Evolutionary conservation across 2,797 vertebrate genomes (phyloP).

Genomic region (Macrochelys suwanniensis): DNA sequence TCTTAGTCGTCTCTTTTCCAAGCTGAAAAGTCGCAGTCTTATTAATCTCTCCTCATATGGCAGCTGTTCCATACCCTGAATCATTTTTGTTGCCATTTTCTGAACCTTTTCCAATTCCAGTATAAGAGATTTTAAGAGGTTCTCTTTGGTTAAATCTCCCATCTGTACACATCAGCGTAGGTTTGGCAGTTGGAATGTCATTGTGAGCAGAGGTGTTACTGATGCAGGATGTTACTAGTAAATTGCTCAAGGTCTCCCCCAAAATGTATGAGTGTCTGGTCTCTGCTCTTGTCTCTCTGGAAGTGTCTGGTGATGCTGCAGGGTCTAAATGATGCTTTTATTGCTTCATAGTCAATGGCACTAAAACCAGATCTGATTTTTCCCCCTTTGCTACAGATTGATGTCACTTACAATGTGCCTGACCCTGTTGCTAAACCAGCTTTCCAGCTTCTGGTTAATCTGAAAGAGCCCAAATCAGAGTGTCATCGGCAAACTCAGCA

Average conservation of each 20-base stretch:
- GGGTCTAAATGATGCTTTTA: background rate
- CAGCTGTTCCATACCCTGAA: no score
- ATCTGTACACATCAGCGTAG: background rate
- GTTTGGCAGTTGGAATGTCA: background rate
- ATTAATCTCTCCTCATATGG: no score
- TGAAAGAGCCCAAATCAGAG: constrained; percentile 89
- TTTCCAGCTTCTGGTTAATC: constrained; percentile 91
- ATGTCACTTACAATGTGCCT: constrained; percentile 93
- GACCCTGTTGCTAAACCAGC: constrained; percentile 92
- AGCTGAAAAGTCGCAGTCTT: no score
- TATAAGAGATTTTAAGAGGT: background rate
- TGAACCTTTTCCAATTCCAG: no score
- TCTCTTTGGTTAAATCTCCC: background rate
- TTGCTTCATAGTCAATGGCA: background rate
- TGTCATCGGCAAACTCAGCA: constrained; percentile 52
- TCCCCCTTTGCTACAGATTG: constrained; percentile 81
- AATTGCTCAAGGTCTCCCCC: background rate
- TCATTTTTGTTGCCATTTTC: no score
- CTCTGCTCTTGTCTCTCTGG: background rate
- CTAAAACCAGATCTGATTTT: background rate
- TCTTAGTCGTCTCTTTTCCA: no score
- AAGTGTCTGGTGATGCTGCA: background rate
- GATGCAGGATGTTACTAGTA: background rate
- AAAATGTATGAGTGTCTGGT: background rate
- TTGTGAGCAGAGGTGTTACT: background rate